phyloP scores from a whole-genome alignment of 1,140 invertebrate species.

The Bombyx mandarina region DNA sequence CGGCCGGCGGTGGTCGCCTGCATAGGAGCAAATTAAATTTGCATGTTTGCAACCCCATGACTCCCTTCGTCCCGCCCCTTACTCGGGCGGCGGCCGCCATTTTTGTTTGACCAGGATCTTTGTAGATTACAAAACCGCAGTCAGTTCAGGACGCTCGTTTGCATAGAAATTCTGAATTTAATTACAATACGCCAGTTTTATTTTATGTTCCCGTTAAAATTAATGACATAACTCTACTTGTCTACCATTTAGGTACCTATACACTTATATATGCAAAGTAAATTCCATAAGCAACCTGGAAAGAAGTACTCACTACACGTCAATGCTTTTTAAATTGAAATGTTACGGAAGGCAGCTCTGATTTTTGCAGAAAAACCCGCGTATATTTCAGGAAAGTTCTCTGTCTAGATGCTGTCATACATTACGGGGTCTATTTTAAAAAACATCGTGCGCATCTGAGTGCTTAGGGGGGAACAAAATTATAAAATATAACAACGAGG shows the following conservation, averaged over 20 bases:
- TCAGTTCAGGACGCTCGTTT: background rate
- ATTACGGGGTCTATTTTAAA: conserved; percentile 47
- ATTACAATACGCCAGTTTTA: background rate
- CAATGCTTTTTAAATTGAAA: too few relatives aligned
- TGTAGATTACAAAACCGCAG: conserved; percentile 12
- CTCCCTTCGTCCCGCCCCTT: conserved; percentile 28
- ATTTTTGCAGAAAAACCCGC: too few relatives aligned
- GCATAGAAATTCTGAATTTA: background rate
- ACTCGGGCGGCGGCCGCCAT: conserved; percentile 27
- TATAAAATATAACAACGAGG: conserved; percentile 53
- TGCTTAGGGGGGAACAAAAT: conserved; percentile 37
- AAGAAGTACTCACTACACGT: too few relatives aligned
- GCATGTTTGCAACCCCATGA: conserved; percentile 52
- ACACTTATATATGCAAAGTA: background rate
- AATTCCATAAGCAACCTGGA: too few relatives aligned
- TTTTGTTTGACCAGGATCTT: conserved; percentile 18
- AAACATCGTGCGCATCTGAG: conserved; percentile 25
- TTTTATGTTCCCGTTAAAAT: too few relatives aligned
- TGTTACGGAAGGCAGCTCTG: too few relatives aligned
- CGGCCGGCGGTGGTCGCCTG: conserved; percentile 36
- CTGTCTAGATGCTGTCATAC: conserved; percentile 36
- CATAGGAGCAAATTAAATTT: conserved; percentile 53
- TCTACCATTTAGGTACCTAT: background rate
- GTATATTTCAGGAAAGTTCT: conserved; percentile 30
- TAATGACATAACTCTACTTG: background rate